Conservation (phyloP, 2,888 invertebrate genomes). For the Trachelus stipa region DNA sequence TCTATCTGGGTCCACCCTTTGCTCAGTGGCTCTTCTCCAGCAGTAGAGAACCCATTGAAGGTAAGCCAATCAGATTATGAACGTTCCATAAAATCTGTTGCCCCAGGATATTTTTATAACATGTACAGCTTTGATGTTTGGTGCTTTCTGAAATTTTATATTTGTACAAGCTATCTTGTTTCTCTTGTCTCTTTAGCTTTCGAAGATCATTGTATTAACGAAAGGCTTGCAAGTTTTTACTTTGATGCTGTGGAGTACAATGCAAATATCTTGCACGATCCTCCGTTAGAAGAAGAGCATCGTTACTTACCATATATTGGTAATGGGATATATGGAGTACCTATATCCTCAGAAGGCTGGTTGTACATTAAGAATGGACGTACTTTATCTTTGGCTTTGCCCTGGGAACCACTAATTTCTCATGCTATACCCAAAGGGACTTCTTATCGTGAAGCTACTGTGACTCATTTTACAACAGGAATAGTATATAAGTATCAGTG, state of each 20-base stretch:
- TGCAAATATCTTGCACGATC: slow-evolving; percentile 74
- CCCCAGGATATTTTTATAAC: background rate
- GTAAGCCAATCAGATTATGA: slow-evolving; percentile 37
- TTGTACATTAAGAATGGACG: slow-evolving; percentile 77
- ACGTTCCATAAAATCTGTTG: background rate
- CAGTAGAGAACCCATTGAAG: slow-evolving; percentile 65
- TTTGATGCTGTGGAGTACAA: slow-evolving; percentile 75
- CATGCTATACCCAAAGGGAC: slow-evolving; percentile 69
- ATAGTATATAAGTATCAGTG: slow-evolving; percentile 77
- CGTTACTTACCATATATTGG: slow-evolving; percentile 80
- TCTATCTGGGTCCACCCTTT: slow-evolving; percentile 76
- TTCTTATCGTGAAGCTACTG: slow-evolving; percentile 74
- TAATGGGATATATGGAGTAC: slow-evolving; percentile 79
- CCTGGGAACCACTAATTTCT: slow-evolving; percentile 76
- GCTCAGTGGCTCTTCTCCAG: slow-evolving; percentile 73
- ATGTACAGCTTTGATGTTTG: background rate
- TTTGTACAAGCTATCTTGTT: background rate
- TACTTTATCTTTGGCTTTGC: slow-evolving; percentile 74
- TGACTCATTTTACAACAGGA: slow-evolving; percentile 77
- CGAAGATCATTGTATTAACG: slow-evolving; percentile 75
- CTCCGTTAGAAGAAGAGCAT: slow-evolving; percentile 70
- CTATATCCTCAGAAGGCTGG: slow-evolving; percentile 73
- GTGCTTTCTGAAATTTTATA: background rate
- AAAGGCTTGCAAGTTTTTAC: slow-evolving; percentile 74
- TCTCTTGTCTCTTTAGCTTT: slow-evolving; percentile 53